Evolutionary conservation across 2,888 invertebrate species (phyloP).

Genomic region (Megamerina dolium): DNA sequence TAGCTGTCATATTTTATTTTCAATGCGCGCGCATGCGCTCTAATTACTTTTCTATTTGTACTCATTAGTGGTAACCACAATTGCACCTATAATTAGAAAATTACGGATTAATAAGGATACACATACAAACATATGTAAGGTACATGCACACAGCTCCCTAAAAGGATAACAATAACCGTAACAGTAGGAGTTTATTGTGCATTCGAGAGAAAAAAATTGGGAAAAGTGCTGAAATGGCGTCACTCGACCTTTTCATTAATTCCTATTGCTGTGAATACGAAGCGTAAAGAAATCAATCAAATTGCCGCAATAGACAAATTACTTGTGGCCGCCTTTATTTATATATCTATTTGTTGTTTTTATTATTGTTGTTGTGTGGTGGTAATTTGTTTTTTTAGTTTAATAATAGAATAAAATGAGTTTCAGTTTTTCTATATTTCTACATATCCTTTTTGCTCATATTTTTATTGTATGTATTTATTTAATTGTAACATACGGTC

Average conservation of each 20-base stretch:
- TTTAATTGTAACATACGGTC: conserved; percentile 9
- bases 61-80: conserved; percentile 19
- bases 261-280: not conserved
- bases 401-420: too few relatives aligned
- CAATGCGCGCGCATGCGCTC: conserved; percentile 6
- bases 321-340: conserved; percentile 1
- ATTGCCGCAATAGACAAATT: conserved; percentile 9
- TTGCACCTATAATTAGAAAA: conserved; percentile 20
- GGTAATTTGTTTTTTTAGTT: not conserved
- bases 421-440: too few relatives aligned
- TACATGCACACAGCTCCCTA: too few relatives aligned
- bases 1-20: not conserved
- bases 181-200: too few relatives aligned
- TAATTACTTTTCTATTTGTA: conserved; percentile 1
- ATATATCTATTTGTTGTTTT: not conserved
- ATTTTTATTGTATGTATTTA: not conserved
- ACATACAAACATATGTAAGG: not conserved
- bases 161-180: too few relatives aligned
- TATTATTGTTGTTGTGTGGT: not conserved
- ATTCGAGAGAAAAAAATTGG: not conserved
- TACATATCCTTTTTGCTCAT: conserved; percentile 1
- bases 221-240: conserved; percentile 15
- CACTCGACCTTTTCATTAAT: conserved; percentile 2
- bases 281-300: conserved; percentile 17
- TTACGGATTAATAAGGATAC: conserved; percentile 13